Evolutionary conservation across 2,113 vertebrate species (phyloP), one percentile per base, ranked within the genome.

Genomic region (Tricholaema leucomelas): DNA sequence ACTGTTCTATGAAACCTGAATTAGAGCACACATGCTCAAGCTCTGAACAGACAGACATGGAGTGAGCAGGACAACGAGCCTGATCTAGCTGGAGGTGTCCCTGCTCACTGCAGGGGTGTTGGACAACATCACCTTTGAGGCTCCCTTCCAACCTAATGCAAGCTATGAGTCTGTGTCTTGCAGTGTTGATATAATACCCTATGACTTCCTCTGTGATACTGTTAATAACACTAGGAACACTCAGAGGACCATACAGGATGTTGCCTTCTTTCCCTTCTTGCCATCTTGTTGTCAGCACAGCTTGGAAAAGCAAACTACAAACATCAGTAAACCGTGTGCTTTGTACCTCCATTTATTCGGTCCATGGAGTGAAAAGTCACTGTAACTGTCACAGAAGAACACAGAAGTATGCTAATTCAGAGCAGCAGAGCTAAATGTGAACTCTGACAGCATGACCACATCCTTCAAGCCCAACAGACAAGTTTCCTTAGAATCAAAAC

Each of bases 401-500:
- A 52, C 52, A 85, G 52, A 85, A 85, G 91, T 65, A 74, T 16
- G 80, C 69, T 72, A 12, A 74, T 84, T 63, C 54, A 46, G 70
- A 91, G 44, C 66, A 75, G 9, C 24, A 64, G 50, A 75, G 44
- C n/a, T 61, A 61, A 85, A 66, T 2, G 5, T 35, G 38, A 66
- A 80, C 84, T 80, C 70, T 75, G 91, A 16, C 40, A 71, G 78
- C 85, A 85, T 30, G 42, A 80, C 25, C 52, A 67, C 40, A 85
- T 96, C 70, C 73, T 90, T 75, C 36, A 79, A 50, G 64, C 85
- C 61, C 82, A 88, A 90, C 5, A 88, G 65, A 94, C 70, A 18
- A 94, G 80, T 88, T 82, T 74, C 86, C 61, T 93, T 85, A 91
- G 56, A 89, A 82, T 94, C 64, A 92, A 96, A 94, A 90, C 65